phyloP scores from a whole-genome alignment of 2,113 vertebrate species.

The Cynocephalus volans region DNA sequence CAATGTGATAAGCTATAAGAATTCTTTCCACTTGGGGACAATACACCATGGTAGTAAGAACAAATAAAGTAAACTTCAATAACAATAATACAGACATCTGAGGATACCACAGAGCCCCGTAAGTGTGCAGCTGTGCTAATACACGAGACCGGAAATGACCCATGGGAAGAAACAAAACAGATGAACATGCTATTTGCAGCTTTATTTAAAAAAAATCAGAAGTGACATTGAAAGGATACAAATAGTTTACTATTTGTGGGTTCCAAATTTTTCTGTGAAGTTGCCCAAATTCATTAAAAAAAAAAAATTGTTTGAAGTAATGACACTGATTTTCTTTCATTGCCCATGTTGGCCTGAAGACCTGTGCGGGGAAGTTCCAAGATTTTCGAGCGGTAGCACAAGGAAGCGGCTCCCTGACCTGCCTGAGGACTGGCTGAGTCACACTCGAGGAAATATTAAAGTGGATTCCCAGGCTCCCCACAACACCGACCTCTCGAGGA shows the following conservation, averaged over 20 bases:
- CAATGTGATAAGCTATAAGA: neutral
- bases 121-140: accelerated
- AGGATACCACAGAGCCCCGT: accelerated
- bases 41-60: neutral
- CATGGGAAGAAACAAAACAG: accelerated
- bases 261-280: neutral
- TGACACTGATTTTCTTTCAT: neutral
- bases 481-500: neutral
- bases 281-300: neutral
- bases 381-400: neutral
- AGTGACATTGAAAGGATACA: neutral
- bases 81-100: neutral
- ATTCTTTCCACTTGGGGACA: neutral
- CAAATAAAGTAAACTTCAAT: neutral
- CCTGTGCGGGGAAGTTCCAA: neutral
- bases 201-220: neutral
- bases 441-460: neutral
- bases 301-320: neutral
- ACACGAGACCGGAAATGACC: accelerated
- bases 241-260: neutral
- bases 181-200: neutral
- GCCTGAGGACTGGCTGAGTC: neutral
- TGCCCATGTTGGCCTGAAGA: neutral
- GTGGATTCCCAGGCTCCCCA: too few species aligned
- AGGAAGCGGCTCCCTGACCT: neutral